Evolutionary conservation across 1,140 invertebrate species (phyloP).

Genomic region (Papilio aristodemus): DNA sequence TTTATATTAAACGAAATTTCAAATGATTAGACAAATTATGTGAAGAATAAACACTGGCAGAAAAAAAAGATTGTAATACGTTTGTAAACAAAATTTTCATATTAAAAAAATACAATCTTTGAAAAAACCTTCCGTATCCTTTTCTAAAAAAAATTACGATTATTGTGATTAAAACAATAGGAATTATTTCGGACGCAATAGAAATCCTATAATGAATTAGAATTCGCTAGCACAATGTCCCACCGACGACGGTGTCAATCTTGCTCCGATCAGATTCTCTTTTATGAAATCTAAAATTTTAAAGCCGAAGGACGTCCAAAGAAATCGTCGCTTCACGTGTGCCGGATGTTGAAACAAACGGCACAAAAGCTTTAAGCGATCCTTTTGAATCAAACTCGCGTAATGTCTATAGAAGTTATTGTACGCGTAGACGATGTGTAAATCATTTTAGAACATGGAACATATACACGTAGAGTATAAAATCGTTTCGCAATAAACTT

Average conservation of each 20-base stretch:
- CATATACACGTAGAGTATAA: slow-evolving; percentile 41
- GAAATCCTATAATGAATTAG: slow-evolving; percentile 40
- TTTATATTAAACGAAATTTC: too few relatives aligned
- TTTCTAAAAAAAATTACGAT: not conserved
- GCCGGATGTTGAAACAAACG: slow-evolving; percentile 65
- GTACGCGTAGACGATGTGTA: slow-evolving; percentile 24
- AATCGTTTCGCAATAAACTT: slow-evolving; percentile 43
- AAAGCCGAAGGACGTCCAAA: slow-evolving; percentile 44
- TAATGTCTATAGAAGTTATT: slow-evolving; percentile 58
- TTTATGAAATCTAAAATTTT: slow-evolving; percentile 51
- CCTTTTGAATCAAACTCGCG: slow-evolving; percentile 57
- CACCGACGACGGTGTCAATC: slow-evolving; percentile 46
- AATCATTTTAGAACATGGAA: slow-evolving; percentile 13
- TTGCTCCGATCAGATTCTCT: slow-evolving; percentile 37
- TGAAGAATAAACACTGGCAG: too few relatives aligned
- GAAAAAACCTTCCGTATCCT: not conserved
- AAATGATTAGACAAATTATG: too few relatives aligned
- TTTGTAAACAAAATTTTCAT: too few relatives aligned
- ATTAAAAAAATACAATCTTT: too few relatives aligned
- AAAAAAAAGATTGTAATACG: too few relatives aligned
- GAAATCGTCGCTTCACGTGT: slow-evolving; percentile 62
- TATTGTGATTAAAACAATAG: slow-evolving; percentile 15
- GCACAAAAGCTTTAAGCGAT: slow-evolving; percentile 60
- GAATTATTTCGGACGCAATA: slow-evolving; percentile 33
- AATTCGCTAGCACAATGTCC: slow-evolving; percentile 43